Conservation (phyloP, 2,888 invertebrate genomes). For the Elysia crispata region DNA sequence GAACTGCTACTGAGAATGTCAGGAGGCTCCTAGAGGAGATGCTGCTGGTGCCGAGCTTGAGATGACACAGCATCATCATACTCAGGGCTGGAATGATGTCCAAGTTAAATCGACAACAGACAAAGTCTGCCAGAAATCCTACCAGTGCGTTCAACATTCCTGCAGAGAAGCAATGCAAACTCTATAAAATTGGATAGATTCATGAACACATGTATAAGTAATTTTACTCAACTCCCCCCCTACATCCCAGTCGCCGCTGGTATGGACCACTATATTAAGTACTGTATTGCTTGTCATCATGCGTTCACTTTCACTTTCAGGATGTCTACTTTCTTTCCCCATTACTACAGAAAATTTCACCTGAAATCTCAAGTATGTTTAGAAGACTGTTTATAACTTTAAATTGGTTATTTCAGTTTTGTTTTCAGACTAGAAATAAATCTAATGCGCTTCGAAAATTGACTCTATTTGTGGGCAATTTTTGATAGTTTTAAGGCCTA, state of each 20-base stretch:
- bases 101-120: slow-evolving; percentile 68
- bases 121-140: slow-evolving; percentile 65
- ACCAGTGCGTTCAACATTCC: slow-evolving; percentile 69
- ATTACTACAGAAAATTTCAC: slow-evolving; percentile 12
- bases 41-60: background rate
- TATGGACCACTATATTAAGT: too few species aligned
- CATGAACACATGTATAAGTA: too few species aligned
- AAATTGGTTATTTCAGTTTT: too few species aligned
- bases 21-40: background rate
- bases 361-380: too few species aligned
- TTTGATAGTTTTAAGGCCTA: too few species aligned
- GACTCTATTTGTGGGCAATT: too few species aligned
- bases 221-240: too few species aligned
- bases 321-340: background rate
- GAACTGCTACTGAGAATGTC: background rate
- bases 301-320: background rate
- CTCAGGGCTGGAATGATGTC: slow-evolving; percentile 58
- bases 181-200: too few species aligned
- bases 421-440: too few species aligned
- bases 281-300: background rate
- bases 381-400: too few species aligned
- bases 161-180: slow-evolving; percentile 61
- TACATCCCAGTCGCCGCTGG: too few species aligned
- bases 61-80: slow-evolving; percentile 45
- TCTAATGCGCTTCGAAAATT: too few species aligned